phyloP scores from a whole-genome alignment of 2,797 vertebrate species.

The Balearica regulorum region DNA sequence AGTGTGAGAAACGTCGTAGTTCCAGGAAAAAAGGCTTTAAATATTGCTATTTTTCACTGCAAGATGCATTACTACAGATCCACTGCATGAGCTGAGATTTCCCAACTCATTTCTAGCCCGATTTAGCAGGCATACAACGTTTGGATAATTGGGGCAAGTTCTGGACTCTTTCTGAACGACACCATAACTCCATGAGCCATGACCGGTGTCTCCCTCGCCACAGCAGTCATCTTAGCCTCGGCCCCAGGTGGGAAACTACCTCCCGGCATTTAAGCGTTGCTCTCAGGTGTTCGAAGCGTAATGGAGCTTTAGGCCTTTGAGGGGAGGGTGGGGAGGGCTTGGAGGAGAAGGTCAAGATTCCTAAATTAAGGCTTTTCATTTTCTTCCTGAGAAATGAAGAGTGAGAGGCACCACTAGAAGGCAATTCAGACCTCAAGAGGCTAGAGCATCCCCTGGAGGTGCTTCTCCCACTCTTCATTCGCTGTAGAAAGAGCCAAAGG shows the following conservation, averaged over 20 bases:
- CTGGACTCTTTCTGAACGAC: background rate
- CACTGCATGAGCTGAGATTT: background rate
- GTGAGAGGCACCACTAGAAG: background rate
- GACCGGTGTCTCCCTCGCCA: fast-evolving
- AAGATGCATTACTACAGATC: background rate
- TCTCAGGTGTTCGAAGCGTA: background rate
- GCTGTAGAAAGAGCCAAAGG: background rate
- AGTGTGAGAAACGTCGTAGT: background rate
- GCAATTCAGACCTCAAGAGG: background rate
- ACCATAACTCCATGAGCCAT: fast-evolving
- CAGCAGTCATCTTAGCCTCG: background rate
- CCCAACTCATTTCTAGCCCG: background rate
- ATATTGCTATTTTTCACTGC: constrained; percentile 14
- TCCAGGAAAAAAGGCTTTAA: constrained; percentile 15
- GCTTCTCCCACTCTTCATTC: background rate
- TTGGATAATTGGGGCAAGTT: background rate
- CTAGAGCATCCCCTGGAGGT: background rate
- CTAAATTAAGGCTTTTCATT: background rate
- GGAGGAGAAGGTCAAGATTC: background rate
- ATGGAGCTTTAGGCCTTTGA: background rate
- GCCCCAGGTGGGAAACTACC: background rate
- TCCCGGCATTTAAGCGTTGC: background rate
- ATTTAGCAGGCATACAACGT: background rate
- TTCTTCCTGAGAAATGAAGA: constrained; percentile 5
- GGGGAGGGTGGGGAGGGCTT: background rate